phyloP scores from a whole-genome alignment of 2,888 invertebrate genomes.

The Macaria notata region DNA sequence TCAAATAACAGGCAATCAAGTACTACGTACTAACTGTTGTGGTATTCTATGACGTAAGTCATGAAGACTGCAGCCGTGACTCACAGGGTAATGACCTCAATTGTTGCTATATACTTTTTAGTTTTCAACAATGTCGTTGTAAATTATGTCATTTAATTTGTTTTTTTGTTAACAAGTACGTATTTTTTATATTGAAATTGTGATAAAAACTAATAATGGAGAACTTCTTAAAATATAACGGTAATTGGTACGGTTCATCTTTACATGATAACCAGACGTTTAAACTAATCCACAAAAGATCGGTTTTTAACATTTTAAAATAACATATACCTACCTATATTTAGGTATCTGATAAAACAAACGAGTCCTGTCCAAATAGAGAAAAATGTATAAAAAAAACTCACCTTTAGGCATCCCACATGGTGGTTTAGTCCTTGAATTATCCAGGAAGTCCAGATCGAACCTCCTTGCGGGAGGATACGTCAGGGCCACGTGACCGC shows the following conservation, averaged over 20 bases:
- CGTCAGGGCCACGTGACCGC: conserved; percentile 91
- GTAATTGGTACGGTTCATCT: too few species aligned
- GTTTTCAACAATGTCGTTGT: neutral
- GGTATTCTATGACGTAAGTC: neutral
- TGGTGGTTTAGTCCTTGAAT: conserved; percentile 92
- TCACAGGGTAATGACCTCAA: neutral
- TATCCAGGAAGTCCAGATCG: conserved; percentile 96
- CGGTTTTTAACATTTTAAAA: too few species aligned
- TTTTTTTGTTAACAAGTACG: too few species aligned
- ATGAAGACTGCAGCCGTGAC: neutral
- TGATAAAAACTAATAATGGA: too few species aligned
- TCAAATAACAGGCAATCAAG: conserved; percentile 3
- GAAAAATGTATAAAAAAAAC: conserved; percentile 28
- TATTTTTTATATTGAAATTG: too few species aligned
- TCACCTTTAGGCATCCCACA: conserved; percentile 98
- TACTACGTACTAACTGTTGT: neutral
- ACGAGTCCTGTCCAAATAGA: too few species aligned
- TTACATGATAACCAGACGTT: too few species aligned
- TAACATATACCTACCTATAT: too few species aligned
- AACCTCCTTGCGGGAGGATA: conserved; percentile 94
- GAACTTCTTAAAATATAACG: too few species aligned
- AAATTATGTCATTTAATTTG: too few species aligned
- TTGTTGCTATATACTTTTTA: neutral
- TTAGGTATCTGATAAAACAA: too few species aligned
- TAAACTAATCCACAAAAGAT: too few species aligned